Evolutionary conservation across 2,888 invertebrate species (phyloP).

Genomic region (Baronia brevicornis): DNA sequence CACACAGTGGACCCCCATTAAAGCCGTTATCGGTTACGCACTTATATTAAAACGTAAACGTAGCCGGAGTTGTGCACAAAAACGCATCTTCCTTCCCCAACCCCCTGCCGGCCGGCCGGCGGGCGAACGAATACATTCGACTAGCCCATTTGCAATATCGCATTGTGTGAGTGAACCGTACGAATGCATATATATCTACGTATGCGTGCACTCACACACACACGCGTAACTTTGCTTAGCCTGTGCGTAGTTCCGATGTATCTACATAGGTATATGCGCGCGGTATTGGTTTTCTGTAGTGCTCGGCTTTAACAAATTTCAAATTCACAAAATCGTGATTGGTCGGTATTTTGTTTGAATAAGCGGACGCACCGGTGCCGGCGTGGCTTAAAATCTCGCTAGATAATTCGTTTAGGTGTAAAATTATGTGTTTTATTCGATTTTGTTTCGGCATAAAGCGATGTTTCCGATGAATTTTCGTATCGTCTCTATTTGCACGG

Average conservation of each 20-base stretch:
- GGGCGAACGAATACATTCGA: constrained; percentile 72
- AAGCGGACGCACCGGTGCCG: constrained; percentile 48
- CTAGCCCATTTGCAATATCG: constrained; percentile 72
- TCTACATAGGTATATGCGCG: constrained; percentile 42
- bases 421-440: constrained; percentile 62
- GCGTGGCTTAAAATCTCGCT: constrained; percentile 49
- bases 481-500: constrained; percentile 13
- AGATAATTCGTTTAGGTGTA: constrained; percentile 64
- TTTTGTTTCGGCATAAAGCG: constrained; percentile 41
- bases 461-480: constrained; percentile 40
- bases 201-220: constrained; percentile 46
- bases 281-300: constrained; percentile 71
- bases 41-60: constrained; percentile 65
- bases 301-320: constrained; percentile 71
- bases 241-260: constrained; percentile 60
- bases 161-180: constrained; percentile 68
- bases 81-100: constrained; percentile 65
- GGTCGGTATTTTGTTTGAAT: constrained; percentile 70
- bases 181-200: constrained; percentile 23
- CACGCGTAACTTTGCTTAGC: constrained; percentile 58
- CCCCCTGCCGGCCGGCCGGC: constrained; percentile 47
- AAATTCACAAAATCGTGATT: constrained; percentile 75
- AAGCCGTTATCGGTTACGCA: constrained; percentile 53
- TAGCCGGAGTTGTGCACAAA: constrained; percentile 67
- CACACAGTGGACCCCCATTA: constrained; percentile 26